These are phyloP conservation scores for Neostethus bicornis DNA, from an alignment of 2,797 vertebrate genomes.

Conservation along the genomic window DNA sequence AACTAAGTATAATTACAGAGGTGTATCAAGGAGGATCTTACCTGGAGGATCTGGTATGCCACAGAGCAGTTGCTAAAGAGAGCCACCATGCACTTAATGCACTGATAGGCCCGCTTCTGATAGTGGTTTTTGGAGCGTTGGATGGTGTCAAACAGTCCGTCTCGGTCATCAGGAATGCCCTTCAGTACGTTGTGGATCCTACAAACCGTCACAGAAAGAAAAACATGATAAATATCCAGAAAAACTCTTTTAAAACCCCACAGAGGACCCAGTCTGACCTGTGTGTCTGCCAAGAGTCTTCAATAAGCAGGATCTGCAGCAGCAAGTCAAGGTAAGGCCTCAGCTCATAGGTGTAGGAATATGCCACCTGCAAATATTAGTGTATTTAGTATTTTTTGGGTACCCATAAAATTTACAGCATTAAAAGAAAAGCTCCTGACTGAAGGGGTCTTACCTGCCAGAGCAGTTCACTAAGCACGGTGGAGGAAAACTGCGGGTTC, in stretches of 20 bases:
- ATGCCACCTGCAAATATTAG: conserved; percentile 98
- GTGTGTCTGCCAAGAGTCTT: conserved; percentile 99
- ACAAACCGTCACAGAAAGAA: conserved; percentile 2
- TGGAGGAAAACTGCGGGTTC: conserved; percentile 99
- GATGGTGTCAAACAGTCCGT: conserved; percentile 99
- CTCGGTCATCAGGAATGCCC: conserved; percentile 97
- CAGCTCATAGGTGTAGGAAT: conserved; percentile 98
- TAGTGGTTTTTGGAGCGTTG: conserved; percentile 99
- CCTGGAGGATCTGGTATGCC: conserved; percentile 99
- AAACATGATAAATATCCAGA: no score
- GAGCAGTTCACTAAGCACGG: conserved; percentile 97
- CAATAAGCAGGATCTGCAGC: conserved; percentile 97
- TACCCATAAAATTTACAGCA: no score
- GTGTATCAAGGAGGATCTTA: no score
- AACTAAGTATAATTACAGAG: no score
- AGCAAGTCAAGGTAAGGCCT: conserved; percentile 98
- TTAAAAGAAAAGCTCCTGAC: no score
- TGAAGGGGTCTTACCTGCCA: conserved; percentile 88
- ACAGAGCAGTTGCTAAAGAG: conserved; percentile 99
- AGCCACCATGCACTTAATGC: conserved; percentile 99
- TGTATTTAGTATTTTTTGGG: no score
- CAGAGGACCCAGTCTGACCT: conserved; percentile 77
- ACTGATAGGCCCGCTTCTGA: conserved; percentile 98
- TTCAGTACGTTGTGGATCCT: conserved; percentile 99
- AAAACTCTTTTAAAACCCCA: no score